Base-by-base conservation (phyloP, 2,797 vertebrate genomes). In the Aulostomus chinensis region DNA sequence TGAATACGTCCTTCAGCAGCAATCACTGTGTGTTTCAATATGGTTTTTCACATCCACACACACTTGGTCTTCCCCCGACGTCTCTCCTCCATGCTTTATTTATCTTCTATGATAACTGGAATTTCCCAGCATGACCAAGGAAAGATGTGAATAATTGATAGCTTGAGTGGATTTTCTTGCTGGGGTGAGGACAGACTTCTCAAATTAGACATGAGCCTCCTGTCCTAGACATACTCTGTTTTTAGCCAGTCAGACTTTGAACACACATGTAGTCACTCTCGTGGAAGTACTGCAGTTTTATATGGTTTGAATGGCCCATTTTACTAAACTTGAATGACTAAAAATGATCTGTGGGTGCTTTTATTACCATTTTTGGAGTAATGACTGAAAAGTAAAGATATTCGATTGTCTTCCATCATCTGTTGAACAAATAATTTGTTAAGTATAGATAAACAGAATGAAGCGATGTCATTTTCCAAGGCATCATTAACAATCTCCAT, bases 101-200 rank as follows among this genome's bases (percentile, higher is more conserved):
- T 41, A 49, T 41, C 43, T 41, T 26, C 16, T 8, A 18, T 28
- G 30, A 14, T 57, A 37, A 47, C 5, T 25, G 52, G 34, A 56
- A 46, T 62, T 46, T 46, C 16, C 37, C 38, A n/a, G 31, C 29
- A 33, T 30, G 42, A 58, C 17, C 16, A 22, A 45, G 17, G 20
- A 11, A 56, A 37, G 12, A 30, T 37, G 24, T 75, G 32, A 68
- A 68, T 73, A 68, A 68, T 68, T 70, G 38, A 74, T 64, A 21
- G 35, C n/a, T 21, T 31, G 14, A 57, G 47, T 68, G 40, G 20
- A 48, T 67, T 67, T 76, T 58, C 34, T 50, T 64, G 48, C 64
- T 48, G 9, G 37, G 42, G 35, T 39, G 36, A 46, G 48, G 48
- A 42, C 35, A 62, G 40, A 33, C 28, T 9, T 42, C 40, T 32